These are phyloP conservation scores for Rhopalosiphum nymphaeae DNA, from an alignment of 2,888 invertebrate species.

Conservation along the genomic window DNA sequence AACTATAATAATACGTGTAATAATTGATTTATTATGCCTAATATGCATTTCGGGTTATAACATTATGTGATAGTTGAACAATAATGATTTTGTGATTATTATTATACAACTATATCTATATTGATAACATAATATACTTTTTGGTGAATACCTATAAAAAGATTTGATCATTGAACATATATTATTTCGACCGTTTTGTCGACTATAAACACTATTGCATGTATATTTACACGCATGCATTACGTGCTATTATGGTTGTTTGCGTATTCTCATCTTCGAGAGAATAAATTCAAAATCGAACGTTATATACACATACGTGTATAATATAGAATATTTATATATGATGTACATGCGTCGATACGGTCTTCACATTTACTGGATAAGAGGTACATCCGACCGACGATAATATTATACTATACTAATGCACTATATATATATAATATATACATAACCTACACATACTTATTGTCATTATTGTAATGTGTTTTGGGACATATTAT, in stretches of 20 bases:
- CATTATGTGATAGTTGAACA: neutral
- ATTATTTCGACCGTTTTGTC: neutral
- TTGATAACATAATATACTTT: neutral
- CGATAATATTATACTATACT: neutral
- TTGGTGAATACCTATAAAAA: neutral
- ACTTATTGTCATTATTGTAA: slow-evolving; percentile 10
- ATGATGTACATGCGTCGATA: neutral
- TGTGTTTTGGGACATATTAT: neutral
- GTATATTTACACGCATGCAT: too few relatives aligned
- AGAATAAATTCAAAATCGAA: neutral
- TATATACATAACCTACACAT: neutral
- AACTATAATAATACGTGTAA: neutral
- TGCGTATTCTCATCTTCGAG: neutral
- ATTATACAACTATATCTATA: neutral
- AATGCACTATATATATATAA: neutral
- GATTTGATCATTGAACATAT: neutral
- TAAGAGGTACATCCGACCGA: neutral
- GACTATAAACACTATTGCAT: neutral
- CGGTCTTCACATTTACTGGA: neutral
- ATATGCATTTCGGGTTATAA: neutral
- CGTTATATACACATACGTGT: neutral
- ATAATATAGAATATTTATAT: neutral
- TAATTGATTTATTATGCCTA: neutral
- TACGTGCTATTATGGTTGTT: neutral
- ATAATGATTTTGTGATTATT: neutral